Base-by-base conservation (phyloP, 2,797 vertebrate species). In the Hapalemur alaotrensis region DNA sequence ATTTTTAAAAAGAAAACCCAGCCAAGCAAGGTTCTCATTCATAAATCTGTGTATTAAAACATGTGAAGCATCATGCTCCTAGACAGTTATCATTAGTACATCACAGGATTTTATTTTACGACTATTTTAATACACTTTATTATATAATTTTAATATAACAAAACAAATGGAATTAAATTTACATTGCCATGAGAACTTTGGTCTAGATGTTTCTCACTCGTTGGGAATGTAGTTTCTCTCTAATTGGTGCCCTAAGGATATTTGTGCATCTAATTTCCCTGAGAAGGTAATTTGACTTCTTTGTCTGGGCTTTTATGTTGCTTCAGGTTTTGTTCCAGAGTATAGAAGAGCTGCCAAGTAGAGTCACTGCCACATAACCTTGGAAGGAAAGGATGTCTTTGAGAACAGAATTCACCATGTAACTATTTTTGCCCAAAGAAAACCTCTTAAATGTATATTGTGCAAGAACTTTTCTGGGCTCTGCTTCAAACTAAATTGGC, bases 401-500 rank as follows among this genome's bases (percentile, higher is more conserved):
- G 88, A 95, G 81, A 92, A 89, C 2, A 80, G 73, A 73, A 87
- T 91, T 95, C 59, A 69, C 57, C 43, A 41, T 76, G 48, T 89
- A 91, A 72, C 79, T 81, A 78, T 89, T 93, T 95, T 93, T 89
- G 59, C 48, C 92, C 52, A 86, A 95, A 95, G 89, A 89, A 93
- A 97, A 25, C 69, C 75, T 89, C 79, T 96, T 94, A 76, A 80
- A 81, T 61, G 9, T 69, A 35, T 46, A 78, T 65, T 50, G 72
- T 82, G 22, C 50, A 91, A 84, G 82, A 91, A 78, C 32, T 48
- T 91, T 91, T 72, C 48, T 73, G 75, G 91, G 89, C 91, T 97
- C 61, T 9, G 67, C 67, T 87, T 97, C 79, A 96, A 94, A 86
- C 32, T 73, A 88, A 89, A 95, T 80, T 96, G 91, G 75, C 92